These are phyloP conservation scores for Haemorhous mexicanus DNA, from an alignment of 2,113 vertebrate genomes.

Conservation along the genomic window DNA sequence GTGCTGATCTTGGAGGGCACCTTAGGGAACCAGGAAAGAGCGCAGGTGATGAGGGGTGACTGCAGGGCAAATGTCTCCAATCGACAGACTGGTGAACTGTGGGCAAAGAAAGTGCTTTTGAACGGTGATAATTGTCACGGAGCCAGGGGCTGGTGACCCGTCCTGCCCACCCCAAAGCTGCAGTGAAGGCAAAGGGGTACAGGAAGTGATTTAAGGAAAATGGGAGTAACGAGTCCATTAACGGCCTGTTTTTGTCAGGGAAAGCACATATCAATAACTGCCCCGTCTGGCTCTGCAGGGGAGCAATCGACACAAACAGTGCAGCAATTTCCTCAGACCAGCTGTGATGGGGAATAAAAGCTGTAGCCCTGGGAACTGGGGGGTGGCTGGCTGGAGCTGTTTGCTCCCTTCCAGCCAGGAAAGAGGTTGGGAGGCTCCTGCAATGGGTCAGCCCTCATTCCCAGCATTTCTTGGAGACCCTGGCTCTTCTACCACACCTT, in stretches of 20 bases:
- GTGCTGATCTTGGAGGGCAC: neutral
- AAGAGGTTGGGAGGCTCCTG: neutral
- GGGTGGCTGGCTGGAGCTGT: neutral
- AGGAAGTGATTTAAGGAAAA: neutral
- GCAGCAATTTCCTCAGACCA: neutral
- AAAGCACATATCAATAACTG: neutral
- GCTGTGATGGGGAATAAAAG: neutral
- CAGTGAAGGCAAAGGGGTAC: neutral
- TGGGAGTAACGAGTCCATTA: neutral
- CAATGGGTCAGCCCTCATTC: neutral
- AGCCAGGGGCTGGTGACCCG: neutral
- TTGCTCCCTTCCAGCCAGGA: neutral
- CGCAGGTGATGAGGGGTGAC: neutral
- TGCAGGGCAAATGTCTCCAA: neutral
- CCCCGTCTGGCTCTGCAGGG: neutral
- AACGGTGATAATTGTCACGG: neutral
- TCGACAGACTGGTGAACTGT: neutral
- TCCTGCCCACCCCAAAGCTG: neutral
- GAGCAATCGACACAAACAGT: neutral
- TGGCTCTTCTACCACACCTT: neutral
- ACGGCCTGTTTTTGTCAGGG: neutral
- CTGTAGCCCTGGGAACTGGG: fast-evolving
- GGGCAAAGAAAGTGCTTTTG: neutral
- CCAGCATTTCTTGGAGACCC: neutral
- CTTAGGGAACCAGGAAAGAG: neutral